These are phyloP conservation scores for Sciaenops ocellatus DNA, from an alignment of 2,797 vertebrate genomes.

Conservation along the genomic window DNA sequence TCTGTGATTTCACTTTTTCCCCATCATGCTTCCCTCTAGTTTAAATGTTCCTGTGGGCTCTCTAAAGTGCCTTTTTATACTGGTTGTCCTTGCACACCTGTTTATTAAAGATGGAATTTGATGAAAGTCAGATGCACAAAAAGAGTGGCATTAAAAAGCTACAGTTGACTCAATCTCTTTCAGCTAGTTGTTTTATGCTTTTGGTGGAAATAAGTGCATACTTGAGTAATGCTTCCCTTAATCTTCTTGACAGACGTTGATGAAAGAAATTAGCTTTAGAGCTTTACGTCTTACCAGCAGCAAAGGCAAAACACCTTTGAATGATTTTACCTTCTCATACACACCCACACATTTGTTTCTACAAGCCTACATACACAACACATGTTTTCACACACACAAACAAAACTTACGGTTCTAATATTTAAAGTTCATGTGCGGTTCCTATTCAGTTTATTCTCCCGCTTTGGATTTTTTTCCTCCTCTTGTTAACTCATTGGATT, in stretches of 20 bases:
- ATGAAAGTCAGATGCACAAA: slow-evolving; percentile 43
- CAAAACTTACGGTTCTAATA: slow-evolving; percentile 11
- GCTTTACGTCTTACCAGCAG: slow-evolving; percentile 59
- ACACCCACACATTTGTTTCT: slow-evolving; percentile 38
- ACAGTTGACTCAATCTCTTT: slow-evolving; percentile 47
- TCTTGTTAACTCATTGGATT: slow-evolving; percentile 38
- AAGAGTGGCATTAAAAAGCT: slow-evolving; percentile 63
- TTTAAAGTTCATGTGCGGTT: slow-evolving; percentile 27
- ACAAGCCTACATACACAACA: slow-evolving; percentile 21
- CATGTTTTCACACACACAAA: slow-evolving; percentile 10
- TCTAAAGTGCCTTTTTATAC: slow-evolving; percentile 62
- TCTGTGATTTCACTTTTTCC: slow-evolving; percentile 18
- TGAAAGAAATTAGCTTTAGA: slow-evolving; percentile 65
- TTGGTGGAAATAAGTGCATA: slow-evolving; percentile 61
- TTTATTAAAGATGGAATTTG: slow-evolving; percentile 55
- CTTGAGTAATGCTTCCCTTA: slow-evolving; percentile 55
- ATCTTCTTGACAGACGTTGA: slow-evolving; percentile 67
- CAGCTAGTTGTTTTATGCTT: slow-evolving; percentile 62
- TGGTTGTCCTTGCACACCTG: slow-evolving; percentile 42
- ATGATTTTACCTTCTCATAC: slow-evolving; percentile 44
- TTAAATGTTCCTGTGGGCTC: slow-evolving; percentile 19
- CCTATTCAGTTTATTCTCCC: slow-evolving; percentile 30
- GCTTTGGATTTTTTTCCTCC: not conserved
- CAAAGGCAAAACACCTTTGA: slow-evolving; percentile 48
- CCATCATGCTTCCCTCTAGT: slow-evolving; percentile 20